phyloP scores from a whole-genome alignment of 2,888 invertebrate genomes.

The Drosophila villosipedis region DNA sequence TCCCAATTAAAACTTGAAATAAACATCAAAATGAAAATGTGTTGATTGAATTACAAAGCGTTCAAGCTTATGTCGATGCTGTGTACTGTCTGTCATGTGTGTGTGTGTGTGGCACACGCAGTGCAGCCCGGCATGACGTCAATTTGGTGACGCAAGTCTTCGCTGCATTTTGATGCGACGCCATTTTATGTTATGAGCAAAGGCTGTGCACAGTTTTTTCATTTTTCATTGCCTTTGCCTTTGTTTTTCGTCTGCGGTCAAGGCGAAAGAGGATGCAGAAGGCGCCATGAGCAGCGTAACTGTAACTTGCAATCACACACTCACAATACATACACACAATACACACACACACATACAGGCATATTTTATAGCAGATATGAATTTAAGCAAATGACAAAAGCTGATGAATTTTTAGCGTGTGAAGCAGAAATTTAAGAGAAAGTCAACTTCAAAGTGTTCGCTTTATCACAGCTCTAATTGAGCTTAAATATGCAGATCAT shows the following conservation, averaged over 20 bases:
- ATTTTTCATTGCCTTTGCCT: neutral
- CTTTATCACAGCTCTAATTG: too few species aligned
- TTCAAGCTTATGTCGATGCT: neutral
- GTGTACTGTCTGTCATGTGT: neutral
- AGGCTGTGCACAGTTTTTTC: slow-evolving; percentile 17
- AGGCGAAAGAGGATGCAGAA: slow-evolving; percentile 3
- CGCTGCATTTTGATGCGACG: slow-evolving; percentile 42
- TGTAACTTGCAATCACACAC: neutral
- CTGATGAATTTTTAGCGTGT: neutral
- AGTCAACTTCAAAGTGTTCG: too few species aligned
- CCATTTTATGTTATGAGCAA: slow-evolving; percentile 57
- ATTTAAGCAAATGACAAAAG: neutral
- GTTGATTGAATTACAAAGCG: slow-evolving; percentile 39
- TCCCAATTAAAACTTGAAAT: slow-evolving; percentile 42
- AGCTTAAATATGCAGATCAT: neutral
- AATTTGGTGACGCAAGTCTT: slow-evolving; percentile 37
- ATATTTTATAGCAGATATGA: neutral
- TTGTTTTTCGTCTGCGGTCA: slow-evolving; percentile 6
- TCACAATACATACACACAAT: neutral
- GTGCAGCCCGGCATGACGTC: slow-evolving; percentile 48
- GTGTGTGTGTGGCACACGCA: neutral
- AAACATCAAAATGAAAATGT: slow-evolving; percentile 25
- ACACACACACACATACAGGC: neutral
- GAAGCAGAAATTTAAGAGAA: neutral
- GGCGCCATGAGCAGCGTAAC: neutral